Base-by-base conservation (phyloP, 2,888 invertebrate species). In the Lepidochrysops patricia region DNA sequence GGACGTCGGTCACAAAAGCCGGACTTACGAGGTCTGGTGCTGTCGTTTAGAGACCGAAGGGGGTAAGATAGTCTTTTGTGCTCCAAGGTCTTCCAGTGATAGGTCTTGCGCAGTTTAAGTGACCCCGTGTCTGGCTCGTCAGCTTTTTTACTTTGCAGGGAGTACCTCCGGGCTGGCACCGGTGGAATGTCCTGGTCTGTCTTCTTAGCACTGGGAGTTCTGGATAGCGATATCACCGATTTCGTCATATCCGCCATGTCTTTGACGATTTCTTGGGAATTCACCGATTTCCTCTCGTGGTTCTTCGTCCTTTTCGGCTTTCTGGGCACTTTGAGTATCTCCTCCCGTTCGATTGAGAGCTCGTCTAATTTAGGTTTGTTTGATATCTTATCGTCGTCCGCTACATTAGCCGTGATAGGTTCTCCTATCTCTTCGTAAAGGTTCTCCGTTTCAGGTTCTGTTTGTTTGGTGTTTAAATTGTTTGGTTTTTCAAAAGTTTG, bases 41-140 rank as follows among this genome's bases (percentile, higher is more conserved):
- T 72, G 63, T 79, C 81, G 70, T 87, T 84, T 73, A 89, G 70
- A 6, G 88, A 85, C 62, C 89, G 74, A 63, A 83, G 72, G 12
- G 89, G 89, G 63, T 88, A 80, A 34, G 88, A 87, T 62, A 88
- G 75, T 58, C 89, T 73, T 74, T 89, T 89, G 70, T 89, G 88
- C 65, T 85, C 88, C 74, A 80, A 69, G 12, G 81, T 87, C 76
- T 80, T 85, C 89, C 89, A 89, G 61, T 75, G 76, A 63, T 88
- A 89, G 6, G 81, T 78, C 65, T 82, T 84, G 57, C 70, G 68
- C 26, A 76, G 75, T 13, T 83, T 74, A 12, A 84, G 71, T 1
- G 86, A 84, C 6, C 83, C 80, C 1, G 82, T 82, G 57, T 79
- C 75, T 0, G 75, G 62, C 4, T 78, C 76, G 9, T 73, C 62